Evolutionary conservation across 1,140 invertebrate species (phyloP).

Genomic region (Cotesia glomerata): DNA sequence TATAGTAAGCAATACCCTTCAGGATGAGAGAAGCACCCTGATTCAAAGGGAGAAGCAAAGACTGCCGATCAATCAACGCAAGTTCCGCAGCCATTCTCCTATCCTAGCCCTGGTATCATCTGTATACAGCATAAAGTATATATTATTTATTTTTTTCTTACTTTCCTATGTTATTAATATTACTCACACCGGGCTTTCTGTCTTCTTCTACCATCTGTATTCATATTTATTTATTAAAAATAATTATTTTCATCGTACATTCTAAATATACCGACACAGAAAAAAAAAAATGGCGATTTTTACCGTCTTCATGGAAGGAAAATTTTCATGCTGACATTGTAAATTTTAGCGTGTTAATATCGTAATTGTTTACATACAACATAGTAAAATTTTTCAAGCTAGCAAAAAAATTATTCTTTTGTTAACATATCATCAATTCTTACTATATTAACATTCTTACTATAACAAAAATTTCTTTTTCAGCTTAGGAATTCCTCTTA

Average conservation of each 20-base stretch:
- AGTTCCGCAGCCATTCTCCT: slow-evolving; percentile 58
- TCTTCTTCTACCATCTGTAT: slow-evolving; percentile 30
- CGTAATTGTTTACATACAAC: no score
- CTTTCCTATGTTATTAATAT: slow-evolving; percentile 61
- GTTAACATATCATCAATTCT: no score
- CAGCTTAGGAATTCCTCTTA: no score
- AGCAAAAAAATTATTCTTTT: no score
- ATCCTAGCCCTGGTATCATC: slow-evolving; percentile 61
- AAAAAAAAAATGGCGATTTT: no score
- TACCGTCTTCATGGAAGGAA: no score
- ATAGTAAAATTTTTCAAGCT: no score
- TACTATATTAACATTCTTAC: no score
- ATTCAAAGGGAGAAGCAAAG: slow-evolving; percentile 52
- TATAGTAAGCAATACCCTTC: slow-evolving; percentile 50
- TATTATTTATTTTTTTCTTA: slow-evolving; percentile 61
- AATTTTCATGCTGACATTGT: no score
- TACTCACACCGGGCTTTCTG: slow-evolving; percentile 48
- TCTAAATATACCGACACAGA: no score
- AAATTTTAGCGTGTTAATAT: no score
- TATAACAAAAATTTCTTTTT: no score
- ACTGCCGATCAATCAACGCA: slow-evolving; percentile 59
- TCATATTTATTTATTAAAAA: slow-evolving; percentile 19
- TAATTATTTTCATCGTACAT: slow-evolving; percentile 14
- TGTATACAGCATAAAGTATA: slow-evolving; percentile 59
- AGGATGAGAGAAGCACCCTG: slow-evolving; percentile 22